Evolutionary conservation across 2,113 vertebrate genomes (phyloP), one percentile per base, ranked within the genome.

Genomic region (Ciconia maguari): DNA sequence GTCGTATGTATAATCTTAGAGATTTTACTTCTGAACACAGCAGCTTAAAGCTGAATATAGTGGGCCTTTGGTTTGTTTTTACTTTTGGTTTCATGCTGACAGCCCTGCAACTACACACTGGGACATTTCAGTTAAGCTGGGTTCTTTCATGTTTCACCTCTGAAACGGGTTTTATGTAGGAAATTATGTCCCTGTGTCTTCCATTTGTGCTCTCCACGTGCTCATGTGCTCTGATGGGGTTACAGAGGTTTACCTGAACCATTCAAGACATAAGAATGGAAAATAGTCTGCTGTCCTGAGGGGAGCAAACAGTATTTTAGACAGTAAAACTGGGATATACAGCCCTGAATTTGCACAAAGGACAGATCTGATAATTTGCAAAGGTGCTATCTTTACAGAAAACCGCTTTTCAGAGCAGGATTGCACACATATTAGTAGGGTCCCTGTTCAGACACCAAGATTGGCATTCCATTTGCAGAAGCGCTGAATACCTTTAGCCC

Each of bases 151-250:
- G 46, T 49, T 92, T 64, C 41, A 57, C 68, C 29, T 61, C 52
- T 87, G 74, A 75, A 92, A 41, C 51, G 52, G 41, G 10, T 52
- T 96, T 87, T 87, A 51, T 44, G 11, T 71, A 48, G 21, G 41
- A 65, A 36, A 46, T 74, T 27, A 22, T 66, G 32, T 48, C 38
- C 24, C 78, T 1, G 0, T 38, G 16, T 76, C 51, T 87, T 70
- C 69, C 42, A 13, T 41, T 49, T 1, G 2, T 72, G 48, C 24
- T 68, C 24, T 44, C 30, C 10, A 4, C 42, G 51, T 0, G 1
- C 11, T 76, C 16, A 10, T 5, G 9, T 89, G 13, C 29, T n/a
- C 52, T 15, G 17, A 10, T 46, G 58, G 29, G 16, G 3, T 82
- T 87, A 19, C n/a, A 64, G 41, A 48, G 26, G 7, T 85, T 48